These are phyloP conservation scores for Koerneria pararmatus DNA, from an alignment of 2,888 invertebrate genomes.

Conservation along the genomic window DNA sequence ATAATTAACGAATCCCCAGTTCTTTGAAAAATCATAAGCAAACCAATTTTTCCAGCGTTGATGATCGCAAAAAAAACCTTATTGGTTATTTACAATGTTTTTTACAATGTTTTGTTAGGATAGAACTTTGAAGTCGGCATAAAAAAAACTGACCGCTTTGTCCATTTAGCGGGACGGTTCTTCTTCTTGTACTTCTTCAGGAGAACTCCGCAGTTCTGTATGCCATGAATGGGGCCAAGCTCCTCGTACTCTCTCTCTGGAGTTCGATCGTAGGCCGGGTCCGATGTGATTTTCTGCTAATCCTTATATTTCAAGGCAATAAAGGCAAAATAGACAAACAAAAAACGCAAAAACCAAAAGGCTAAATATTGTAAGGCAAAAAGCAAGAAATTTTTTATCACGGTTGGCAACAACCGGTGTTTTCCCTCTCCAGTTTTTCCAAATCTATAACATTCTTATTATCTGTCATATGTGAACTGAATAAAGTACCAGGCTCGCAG, in stretches of 20 bases:
- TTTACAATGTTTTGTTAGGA: no score
- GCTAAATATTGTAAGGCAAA: no score
- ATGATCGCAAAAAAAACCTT: no score
- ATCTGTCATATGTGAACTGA: no score
- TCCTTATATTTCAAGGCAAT: not conserved
- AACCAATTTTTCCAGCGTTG: no score
- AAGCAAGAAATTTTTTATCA: not conserved
- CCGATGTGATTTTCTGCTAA: conserved; percentile 1
- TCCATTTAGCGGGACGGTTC: conserved; percentile 47
- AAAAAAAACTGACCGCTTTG: conserved; percentile 30
- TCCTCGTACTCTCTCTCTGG: conserved; percentile 33
- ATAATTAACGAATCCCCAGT: no score
- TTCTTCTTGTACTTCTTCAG: conserved; percentile 50
- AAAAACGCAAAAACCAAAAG: not conserved
- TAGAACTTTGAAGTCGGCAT: no score
- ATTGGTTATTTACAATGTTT: no score
- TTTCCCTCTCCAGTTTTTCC: conserved; percentile 26
- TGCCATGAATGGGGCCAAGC: conserved; percentile 40
- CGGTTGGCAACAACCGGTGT: not conserved
- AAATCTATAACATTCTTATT: no score
- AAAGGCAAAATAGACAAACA: not conserved
- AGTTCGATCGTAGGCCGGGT: conserved; percentile 16
- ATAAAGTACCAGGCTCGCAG: no score
- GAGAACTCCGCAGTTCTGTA: conserved; percentile 43
- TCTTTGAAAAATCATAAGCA: no score